Conservation (phyloP, 2,888 invertebrate genomes). For the Taphrorychus bicolor region DNA sequence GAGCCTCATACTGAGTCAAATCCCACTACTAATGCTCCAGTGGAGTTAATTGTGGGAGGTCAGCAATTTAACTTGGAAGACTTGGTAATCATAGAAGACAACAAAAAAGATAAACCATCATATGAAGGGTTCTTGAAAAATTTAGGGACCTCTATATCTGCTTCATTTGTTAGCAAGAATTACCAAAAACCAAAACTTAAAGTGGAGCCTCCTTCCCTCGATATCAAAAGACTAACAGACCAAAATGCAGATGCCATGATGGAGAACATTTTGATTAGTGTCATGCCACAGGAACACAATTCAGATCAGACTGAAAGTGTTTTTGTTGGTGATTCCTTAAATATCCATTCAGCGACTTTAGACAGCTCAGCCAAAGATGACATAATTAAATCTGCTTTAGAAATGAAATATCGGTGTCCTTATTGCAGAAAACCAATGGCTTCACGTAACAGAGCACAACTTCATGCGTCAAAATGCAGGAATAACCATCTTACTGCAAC, state of each 20-base stretch:
- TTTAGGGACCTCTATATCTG: constrained; percentile 32
- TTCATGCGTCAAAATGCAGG: constrained; percentile 16
- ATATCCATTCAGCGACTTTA: background rate
- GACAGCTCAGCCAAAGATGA: background rate
- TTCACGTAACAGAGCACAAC: constrained; percentile 16
- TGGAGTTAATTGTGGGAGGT: constrained; percentile 28
- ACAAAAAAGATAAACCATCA: background rate
- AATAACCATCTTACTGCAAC: constrained; percentile 14
- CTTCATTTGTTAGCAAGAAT: constrained; percentile 29
- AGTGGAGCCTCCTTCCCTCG: constrained; percentile 15
- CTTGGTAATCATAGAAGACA: constrained; percentile 32
- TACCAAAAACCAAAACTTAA: constrained; percentile 6
- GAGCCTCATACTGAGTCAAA: no score
- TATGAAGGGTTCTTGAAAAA: constrained; percentile 36
- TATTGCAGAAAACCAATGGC: constrained; percentile 25
- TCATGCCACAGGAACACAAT: background rate
- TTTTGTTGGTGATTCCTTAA: background rate
- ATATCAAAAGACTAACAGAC: constrained; percentile 28
- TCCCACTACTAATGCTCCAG: constrained; percentile 10
- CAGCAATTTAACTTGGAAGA: constrained; percentile 28
- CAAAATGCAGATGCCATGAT: background rate
- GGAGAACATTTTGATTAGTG: background rate
- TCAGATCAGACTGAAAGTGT: background rate
- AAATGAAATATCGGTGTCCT: constrained; percentile 29
- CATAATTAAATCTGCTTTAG: constrained; percentile 9